A percentile compares a stretch with the other conserved stretches of the same genome.
Conservation (phyloP, 2,113 vertebrate species). For the Ailuropoda melanoleuca region DNA sequence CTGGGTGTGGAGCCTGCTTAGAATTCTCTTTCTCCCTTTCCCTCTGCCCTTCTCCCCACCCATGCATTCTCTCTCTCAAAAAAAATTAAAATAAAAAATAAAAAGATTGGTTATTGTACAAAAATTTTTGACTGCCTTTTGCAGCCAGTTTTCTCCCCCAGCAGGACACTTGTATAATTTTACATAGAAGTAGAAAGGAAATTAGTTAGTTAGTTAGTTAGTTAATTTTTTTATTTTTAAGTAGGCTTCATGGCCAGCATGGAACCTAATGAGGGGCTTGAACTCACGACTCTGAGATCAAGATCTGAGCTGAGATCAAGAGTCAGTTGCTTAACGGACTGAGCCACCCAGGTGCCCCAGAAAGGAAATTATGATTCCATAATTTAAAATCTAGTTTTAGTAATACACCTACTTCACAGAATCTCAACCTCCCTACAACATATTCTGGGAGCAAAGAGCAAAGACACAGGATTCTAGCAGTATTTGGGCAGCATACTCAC, state of each 20-base stretch:
- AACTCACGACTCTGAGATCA: neutral
- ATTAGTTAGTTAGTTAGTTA: neutral
- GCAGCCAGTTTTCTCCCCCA: neutral
- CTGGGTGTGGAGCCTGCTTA: neutral
- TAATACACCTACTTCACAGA: neutral
- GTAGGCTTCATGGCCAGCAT: neutral
- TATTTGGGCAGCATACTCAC: neutral
- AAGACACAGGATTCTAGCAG: neutral
- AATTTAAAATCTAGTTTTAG: neutral
- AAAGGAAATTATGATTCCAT: conserved; percentile 10
- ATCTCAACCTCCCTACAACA: neutral
- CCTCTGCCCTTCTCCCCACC: neutral
- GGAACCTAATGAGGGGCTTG: neutral
- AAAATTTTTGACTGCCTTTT: neutral
- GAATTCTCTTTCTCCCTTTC: neutral
- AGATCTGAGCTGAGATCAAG: neutral
- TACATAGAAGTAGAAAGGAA: conserved; percentile 16
- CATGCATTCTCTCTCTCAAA: neutral
- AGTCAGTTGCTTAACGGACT: neutral
- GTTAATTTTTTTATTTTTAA: neutral
- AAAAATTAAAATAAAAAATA: neutral
- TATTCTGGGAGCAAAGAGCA: neutral
- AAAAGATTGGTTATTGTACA: neutral
- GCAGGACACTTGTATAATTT: conserved; percentile 19
- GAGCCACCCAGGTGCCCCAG: neutral